Conservation (phyloP, 30 jellyfish, hydroid and myxozoan species). For the Cassiopea andromeda region DNA sequence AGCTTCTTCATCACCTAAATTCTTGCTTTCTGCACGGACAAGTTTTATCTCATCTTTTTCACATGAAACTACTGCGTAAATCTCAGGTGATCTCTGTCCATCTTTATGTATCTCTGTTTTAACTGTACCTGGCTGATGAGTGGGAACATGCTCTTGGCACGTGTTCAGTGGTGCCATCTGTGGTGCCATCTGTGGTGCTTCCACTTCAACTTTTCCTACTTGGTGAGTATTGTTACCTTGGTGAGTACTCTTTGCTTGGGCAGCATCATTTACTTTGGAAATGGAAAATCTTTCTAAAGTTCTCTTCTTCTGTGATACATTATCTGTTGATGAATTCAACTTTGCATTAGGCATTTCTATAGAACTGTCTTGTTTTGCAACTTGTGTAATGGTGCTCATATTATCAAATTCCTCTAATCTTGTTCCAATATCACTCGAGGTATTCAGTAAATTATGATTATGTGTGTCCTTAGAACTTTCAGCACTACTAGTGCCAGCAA, state of each 20-base stretch:
- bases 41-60: conserved; percentile 11
- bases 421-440: too few relatives aligned
- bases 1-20: neutral
- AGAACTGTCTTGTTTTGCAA: neutral
- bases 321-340: neutral
- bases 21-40: conserved; percentile 36
- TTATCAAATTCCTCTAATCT: too few relatives aligned
- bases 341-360: neutral
- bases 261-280: conserved; percentile 4
- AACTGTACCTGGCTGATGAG: conserved; percentile 23
- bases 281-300: conserved; percentile 30
- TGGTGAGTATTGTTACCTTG: neutral
- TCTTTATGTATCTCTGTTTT: conserved; percentile 24
- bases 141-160: neutral
- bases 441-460: neutral
- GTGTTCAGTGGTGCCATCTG: neutral
- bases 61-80: conserved; percentile 25
- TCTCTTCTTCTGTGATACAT: neutral
- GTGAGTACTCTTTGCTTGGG: neutral
- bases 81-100: conserved; percentile 43
- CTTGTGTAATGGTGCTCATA: neutral
- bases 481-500: neutral
- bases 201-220: neutral
- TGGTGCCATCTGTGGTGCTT: neutral
- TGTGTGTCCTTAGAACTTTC: neutral